A percentile compares a stretch with the other conserved stretches of the same genome.
Conservation (phyloP, 2,888 invertebrate genomes). For the Drosophila lutescens region DNA sequence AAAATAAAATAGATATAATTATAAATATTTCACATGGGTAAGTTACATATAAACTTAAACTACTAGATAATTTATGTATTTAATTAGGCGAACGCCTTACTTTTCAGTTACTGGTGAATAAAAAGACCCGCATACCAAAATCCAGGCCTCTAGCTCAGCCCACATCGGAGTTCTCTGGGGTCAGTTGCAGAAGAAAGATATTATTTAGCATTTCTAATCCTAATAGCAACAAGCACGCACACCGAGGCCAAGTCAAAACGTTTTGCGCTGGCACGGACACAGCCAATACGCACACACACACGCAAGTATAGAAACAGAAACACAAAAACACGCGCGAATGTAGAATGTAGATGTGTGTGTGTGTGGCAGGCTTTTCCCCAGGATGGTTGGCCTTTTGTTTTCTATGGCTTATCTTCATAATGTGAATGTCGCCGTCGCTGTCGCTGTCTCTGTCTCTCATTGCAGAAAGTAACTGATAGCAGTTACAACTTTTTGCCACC, state of each 20-base stretch:
- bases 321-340: not conserved
- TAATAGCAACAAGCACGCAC: constrained; percentile 64
- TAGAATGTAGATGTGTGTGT: not conserved
- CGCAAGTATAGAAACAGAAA: constrained; percentile 3
- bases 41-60: not conserved
- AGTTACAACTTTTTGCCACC: constrained; percentile 64
- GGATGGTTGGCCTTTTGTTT: constrained; percentile 65
- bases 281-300: constrained; percentile 11
- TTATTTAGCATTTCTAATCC: constrained; percentile 54
- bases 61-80: not conserved
- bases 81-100: not conserved
- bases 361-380: constrained; percentile 30
- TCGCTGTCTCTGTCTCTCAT: constrained; percentile 56
- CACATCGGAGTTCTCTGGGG: constrained; percentile 11
- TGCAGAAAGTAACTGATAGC: constrained; percentile 72
- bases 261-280: constrained; percentile 50
- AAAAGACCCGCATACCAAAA: not conserved
- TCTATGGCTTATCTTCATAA: constrained; percentile 76
- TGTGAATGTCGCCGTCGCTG: constrained; percentile 67
- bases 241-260: constrained; percentile 67
- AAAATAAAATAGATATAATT: no score
- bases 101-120: not conserved
- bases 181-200: constrained; percentile 16
- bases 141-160: not conserved
- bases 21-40: not conserved